These are phyloP conservation scores for Corapipo altera DNA, from an alignment of 2,113 vertebrate species.

Conservation along the genomic window DNA sequence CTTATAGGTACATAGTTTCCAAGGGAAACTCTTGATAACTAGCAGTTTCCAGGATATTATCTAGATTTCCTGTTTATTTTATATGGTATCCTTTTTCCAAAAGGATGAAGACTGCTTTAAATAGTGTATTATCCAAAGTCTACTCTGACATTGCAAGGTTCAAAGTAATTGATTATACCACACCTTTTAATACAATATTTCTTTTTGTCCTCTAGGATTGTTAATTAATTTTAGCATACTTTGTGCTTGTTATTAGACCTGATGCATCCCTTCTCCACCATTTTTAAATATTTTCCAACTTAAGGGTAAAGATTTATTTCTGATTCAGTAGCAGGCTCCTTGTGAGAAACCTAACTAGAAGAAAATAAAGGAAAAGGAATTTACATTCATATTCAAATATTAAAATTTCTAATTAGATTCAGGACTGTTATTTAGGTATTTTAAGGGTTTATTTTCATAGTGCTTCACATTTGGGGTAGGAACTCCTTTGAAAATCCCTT, in stretches of 20 bases:
- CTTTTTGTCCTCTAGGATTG: background rate
- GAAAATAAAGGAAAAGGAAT: background rate
- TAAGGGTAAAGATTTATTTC: background rate
- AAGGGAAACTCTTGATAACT: background rate
- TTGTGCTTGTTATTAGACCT: background rate
- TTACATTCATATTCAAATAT: background rate
- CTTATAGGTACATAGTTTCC: background rate
- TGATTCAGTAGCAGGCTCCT: background rate
- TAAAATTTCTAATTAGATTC: background rate
- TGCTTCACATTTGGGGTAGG: background rate
- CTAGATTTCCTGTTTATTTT: background rate
- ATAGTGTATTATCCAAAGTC: background rate
- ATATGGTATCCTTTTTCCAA: background rate
- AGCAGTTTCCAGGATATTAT: background rate
- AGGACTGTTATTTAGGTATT: background rate
- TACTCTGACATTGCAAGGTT: rapidly evolving
- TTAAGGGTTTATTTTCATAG: background rate
- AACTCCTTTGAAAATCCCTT: background rate
- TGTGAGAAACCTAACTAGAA: background rate
- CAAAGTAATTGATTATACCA: background rate
- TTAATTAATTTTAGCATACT: background rate
- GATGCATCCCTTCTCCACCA: background rate
- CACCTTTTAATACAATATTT: background rate
- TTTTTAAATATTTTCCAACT: background rate
- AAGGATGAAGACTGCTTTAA: background rate